Evolutionary conservation across 2,888 invertebrate genomes (phyloP).

Genomic region (Zygogramma bicolorata): DNA sequence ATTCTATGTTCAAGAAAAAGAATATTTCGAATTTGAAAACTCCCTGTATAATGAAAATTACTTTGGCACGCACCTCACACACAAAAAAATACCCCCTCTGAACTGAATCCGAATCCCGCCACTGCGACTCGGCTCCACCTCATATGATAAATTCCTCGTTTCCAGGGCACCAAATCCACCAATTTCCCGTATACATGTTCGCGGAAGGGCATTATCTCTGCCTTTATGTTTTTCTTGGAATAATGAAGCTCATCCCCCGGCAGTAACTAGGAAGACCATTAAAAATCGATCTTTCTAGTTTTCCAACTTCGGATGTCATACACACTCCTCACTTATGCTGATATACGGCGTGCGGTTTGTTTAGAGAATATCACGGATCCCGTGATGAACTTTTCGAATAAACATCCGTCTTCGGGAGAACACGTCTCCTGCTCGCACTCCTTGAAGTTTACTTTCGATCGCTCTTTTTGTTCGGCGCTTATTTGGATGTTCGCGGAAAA

Average conservation of each 20-base stretch:
- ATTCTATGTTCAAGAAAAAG: no score
- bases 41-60: no score
- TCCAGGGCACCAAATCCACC: constrained; percentile 14
- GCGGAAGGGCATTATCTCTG: constrained; percentile 34
- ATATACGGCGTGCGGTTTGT: constrained; percentile 36
- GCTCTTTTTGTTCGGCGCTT: constrained; percentile 12
- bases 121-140: background rate
- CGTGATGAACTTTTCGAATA: constrained; percentile 37
- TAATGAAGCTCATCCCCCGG: constrained; percentile 43
- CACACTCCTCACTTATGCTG: constrained; percentile 35
- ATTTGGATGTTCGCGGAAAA: constrained; percentile 3
- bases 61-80: no score
- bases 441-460: constrained; percentile 18
- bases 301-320: constrained; percentile 37
- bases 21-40: no score
- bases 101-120: no score
- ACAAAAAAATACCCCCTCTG: no score
- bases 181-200: constrained; percentile 35
- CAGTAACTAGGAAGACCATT: constrained; percentile 47
- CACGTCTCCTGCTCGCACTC: background rate
- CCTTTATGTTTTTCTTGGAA: constrained; percentile 46
- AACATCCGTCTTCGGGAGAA: constrained; percentile 22
- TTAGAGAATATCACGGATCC: constrained; percentile 34
- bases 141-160: constrained; percentile 24
- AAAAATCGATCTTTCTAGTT: constrained; percentile 44